These are phyloP conservation scores for Drosophila kohkoa DNA, from an alignment of 1,140 invertebrate genomes.

Conservation along the genomic window DNA sequence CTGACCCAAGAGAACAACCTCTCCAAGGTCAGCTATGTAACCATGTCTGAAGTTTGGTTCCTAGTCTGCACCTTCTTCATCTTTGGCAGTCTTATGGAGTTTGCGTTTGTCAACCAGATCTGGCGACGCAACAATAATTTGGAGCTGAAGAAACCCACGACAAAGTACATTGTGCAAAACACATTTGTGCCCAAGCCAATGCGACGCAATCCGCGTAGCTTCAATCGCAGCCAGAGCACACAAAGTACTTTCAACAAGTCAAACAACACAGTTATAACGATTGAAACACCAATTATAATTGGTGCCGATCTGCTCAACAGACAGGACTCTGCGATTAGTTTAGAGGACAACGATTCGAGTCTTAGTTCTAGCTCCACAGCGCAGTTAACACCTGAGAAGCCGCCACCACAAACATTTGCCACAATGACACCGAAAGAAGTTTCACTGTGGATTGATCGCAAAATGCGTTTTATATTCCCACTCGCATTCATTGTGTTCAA, in stretches of 20 bases:
- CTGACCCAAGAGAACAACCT: conserved; percentile 91
- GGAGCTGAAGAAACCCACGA: conserved; percentile 92
- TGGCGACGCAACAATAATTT: conserved; percentile 93
- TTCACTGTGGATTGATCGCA: conserved; percentile 92
- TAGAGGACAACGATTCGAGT: conserved; percentile 55
- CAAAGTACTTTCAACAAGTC: conserved; percentile 73
- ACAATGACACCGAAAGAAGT: conserved; percentile 95
- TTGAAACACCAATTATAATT: conserved; percentile 70
- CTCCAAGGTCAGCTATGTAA: conserved; percentile 94
- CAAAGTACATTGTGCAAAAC: conserved; percentile 93
- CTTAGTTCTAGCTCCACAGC: conserved; percentile 47
- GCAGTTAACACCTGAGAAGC: conserved; percentile 43
- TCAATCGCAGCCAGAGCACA: conserved; percentile 85
- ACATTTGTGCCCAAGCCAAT: conserved; percentile 90
- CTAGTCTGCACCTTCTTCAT: conserved; percentile 93
- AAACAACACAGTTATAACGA: conserved; percentile 65
- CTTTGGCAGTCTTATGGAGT: conserved; percentile 94
- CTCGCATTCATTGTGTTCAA: conserved; percentile 92
- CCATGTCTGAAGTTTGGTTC: conserved; percentile 95
- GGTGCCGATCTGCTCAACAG: conserved; percentile 46
- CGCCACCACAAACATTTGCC: conserved; percentile 84
- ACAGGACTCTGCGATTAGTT: conserved; percentile 59
- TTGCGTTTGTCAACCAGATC: conserved; percentile 95
- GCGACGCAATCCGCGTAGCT: conserved; percentile 86
- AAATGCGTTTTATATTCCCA: conserved; percentile 92